Conservation (phyloP, 2,797 vertebrate genomes). For the Hyperoplus lanceolatus region DNA sequence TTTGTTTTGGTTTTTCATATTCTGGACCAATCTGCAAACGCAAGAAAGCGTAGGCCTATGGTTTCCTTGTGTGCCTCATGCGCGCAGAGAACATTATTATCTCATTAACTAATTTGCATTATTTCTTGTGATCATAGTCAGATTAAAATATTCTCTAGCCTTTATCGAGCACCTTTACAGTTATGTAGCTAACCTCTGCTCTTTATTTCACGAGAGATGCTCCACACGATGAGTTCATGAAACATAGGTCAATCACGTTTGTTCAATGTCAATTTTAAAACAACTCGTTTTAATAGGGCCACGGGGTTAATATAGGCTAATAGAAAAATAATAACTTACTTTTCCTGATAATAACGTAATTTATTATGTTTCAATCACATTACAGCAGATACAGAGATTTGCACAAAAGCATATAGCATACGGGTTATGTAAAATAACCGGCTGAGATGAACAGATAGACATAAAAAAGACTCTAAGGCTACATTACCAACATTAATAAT, state of each 20-base stretch:
- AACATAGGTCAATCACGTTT: not conserved
- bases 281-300: not conserved
- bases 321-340: not conserved
- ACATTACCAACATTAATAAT: slow-evolving; percentile 73
- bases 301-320: too few species aligned
- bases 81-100: not conserved
- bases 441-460: slow-evolving; percentile 46
- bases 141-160: not conserved
- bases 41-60: not conserved
- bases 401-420: slow-evolving; percentile 70
- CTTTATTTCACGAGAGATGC: not conserved
- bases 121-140: not conserved
- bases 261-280: not conserved
- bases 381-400: slow-evolving; percentile 81
- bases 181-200: not conserved
- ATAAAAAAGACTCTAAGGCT: slow-evolving; percentile 56
- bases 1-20: not conserved
- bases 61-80: not conserved
- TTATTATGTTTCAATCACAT: slow-evolving; percentile 84
- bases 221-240: not conserved
- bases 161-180: too few species aligned
- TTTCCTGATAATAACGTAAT: slow-evolving; percentile 59
- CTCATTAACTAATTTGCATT: not conserved
- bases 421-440: slow-evolving; percentile 69
- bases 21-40: slow-evolving; percentile 7